These are phyloP conservation scores for Thamnophis sirtalis DNA, from an alignment of 2,113 vertebrate species.

Conservation along the genomic window DNA sequence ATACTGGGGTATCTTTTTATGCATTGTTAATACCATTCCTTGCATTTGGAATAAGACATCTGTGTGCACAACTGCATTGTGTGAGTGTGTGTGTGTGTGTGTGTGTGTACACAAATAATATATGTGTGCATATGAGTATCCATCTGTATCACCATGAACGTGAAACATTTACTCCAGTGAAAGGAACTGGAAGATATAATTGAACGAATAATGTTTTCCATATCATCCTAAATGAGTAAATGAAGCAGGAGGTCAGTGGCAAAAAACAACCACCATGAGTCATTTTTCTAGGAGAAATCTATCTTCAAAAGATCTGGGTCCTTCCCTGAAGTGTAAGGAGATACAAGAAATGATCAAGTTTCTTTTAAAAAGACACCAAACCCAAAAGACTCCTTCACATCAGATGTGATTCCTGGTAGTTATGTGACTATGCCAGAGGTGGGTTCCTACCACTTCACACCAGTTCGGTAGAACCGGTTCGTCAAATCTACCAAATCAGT, in stretches of 20 bases:
- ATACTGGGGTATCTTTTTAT: neutral
- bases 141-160: neutral
- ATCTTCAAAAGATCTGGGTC: neutral
- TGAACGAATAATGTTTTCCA: neutral
- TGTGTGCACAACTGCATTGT: neutral
- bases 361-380: neutral
- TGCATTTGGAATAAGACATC: neutral
- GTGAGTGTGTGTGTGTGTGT: fast-evolving
- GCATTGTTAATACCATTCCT: neutral
- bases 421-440: neutral
- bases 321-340: neutral
- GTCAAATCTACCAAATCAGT: too few relatives aligned
- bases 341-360: neutral
- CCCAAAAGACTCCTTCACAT: neutral
- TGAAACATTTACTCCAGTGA: neutral
- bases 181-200: neutral
- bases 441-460: too few relatives aligned
- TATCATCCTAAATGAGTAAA: neutral
- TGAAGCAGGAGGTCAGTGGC: neutral
- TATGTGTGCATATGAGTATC: neutral
- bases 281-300: neutral
- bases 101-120: neutral
- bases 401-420: neutral
- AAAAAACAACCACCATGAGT: neutral
- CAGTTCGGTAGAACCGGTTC: too few relatives aligned